These are phyloP conservation scores for Hemicentrotus pulcherrimus DNA, from an alignment of 35 echinoderm and acorn worm species.

Conservation along the genomic window DNA sequence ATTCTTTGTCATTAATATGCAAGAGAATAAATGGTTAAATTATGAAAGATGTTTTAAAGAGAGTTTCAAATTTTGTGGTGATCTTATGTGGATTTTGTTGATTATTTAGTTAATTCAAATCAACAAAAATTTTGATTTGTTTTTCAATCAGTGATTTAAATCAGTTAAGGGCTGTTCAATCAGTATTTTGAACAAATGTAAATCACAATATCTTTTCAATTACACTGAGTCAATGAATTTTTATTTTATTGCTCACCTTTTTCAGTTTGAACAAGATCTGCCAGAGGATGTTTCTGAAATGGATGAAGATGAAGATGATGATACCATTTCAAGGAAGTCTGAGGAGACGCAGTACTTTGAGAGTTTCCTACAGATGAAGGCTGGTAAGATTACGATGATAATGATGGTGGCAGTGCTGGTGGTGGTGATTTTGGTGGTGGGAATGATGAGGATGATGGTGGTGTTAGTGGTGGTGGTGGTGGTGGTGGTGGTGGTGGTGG, in stretches of 20 bases:
- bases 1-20: too few relatives aligned
- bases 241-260: background rate
- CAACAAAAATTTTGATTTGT: too few relatives aligned
- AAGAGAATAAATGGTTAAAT: too few relatives aligned
- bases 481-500: background rate
- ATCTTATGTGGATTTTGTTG: too few relatives aligned
- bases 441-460: background rate
- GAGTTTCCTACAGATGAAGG: constrained; percentile 86
- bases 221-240: too few relatives aligned
- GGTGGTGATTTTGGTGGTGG: background rate
- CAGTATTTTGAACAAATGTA: too few relatives aligned
- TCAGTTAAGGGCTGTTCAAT: too few relatives aligned
- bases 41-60: too few relatives aligned
- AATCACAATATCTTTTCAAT: too few relatives aligned
- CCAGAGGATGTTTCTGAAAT: constrained; percentile 37
- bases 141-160: too few relatives aligned
- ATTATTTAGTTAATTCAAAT: too few relatives aligned
- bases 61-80: too few relatives aligned
- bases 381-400: constrained; percentile 55
- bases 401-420: background rate
- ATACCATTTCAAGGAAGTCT: constrained; percentile 78
- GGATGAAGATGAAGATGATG: constrained; percentile 77
- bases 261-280: constrained; percentile 36
- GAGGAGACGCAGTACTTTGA: constrained; percentile 87
- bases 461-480: constrained; percentile 63